Evolutionary conservation across 2,113 vertebrate genomes (phyloP).

Genomic region (Castor canadensis): DNA sequence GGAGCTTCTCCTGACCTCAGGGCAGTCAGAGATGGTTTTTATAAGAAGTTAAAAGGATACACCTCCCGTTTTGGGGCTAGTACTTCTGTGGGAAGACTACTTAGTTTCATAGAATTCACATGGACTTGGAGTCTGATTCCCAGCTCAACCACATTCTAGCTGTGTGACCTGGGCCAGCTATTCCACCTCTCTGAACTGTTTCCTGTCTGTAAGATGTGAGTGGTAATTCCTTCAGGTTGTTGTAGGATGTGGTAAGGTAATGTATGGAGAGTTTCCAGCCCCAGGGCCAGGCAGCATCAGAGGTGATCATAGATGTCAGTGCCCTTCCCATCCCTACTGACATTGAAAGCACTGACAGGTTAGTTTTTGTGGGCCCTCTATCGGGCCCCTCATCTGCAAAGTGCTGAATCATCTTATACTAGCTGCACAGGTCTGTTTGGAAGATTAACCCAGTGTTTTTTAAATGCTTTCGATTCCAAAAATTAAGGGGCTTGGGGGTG

Average conservation of each 20-base stretch:
- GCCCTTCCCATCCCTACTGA: constrained; percentile 42
- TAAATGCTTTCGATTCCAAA: constrained; percentile 76
- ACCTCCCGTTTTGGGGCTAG: neutral
- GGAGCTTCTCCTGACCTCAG: neutral
- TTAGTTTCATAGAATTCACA: neutral
- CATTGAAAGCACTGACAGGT: constrained; percentile 30
- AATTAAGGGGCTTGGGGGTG: constrained; percentile 19
- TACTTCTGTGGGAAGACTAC: neutral
- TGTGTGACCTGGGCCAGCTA: constrained; percentile 29
- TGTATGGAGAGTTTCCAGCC: neutral
- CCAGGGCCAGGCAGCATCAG: constrained; percentile 5
- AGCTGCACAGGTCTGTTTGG: constrained; percentile 74
- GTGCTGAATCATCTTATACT: constrained; percentile 63
- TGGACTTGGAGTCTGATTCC: neutral
- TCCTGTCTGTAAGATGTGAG: constrained; percentile 41
- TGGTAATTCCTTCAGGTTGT: neutral
- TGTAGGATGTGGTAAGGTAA: constrained; percentile 50
- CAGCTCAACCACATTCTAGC: neutral
- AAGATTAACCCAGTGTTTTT: constrained; percentile 78
- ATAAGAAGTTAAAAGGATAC: neutral
- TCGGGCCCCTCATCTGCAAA: constrained; percentile 57
- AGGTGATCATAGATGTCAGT: constrained; percentile 38
- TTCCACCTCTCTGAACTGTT: constrained; percentile 20
- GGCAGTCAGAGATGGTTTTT: neutral
- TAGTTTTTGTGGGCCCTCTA: constrained; percentile 48